Conservation (phyloP, 2,888 invertebrate genomes). For the Stegana nigrithorax region DNA sequence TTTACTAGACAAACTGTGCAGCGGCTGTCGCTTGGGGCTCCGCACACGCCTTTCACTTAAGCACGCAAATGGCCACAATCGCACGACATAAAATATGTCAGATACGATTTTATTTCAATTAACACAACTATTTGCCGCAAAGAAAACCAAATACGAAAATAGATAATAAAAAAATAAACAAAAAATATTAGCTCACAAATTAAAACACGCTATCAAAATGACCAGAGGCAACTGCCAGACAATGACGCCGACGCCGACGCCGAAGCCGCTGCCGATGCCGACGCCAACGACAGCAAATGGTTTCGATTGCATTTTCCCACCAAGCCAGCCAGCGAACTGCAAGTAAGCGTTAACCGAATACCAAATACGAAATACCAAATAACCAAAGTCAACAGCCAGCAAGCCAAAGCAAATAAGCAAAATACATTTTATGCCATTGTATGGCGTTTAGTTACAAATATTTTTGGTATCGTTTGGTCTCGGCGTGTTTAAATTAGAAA, state of each 20-base stretch:
- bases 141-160: slow-evolving; percentile 12
- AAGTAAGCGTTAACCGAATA: slow-evolving; percentile 8
- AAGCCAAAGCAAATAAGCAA: slow-evolving; percentile 36
- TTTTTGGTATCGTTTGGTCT: slow-evolving; percentile 29
- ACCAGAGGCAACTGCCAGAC: not conserved
- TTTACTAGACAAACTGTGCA: not conserved
- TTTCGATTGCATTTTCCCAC: slow-evolving; percentile 12
- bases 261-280: not conserved
- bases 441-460: slow-evolving; percentile 34
- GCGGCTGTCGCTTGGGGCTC: not conserved
- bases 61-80: not conserved
- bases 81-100: slow-evolving; percentile 38
- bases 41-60: not conserved
- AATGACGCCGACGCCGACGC: not conserved
- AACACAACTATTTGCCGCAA: slow-evolving; percentile 51
- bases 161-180: no score
- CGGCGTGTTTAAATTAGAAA: slow-evolving; percentile 47
- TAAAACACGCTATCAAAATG: slow-evolving; percentile 43
- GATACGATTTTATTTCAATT: slow-evolving; percentile 59
- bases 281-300: not conserved
- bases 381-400: no score
- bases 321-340: not conserved
- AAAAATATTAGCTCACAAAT: slow-evolving; percentile 30
- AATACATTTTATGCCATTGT: slow-evolving; percentile 40
- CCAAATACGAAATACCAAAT: no score